These are phyloP conservation scores for Henricia sp. DNA, from an alignment of 53 echinoderm and acorn worm species.

Conservation along the genomic window DNA sequence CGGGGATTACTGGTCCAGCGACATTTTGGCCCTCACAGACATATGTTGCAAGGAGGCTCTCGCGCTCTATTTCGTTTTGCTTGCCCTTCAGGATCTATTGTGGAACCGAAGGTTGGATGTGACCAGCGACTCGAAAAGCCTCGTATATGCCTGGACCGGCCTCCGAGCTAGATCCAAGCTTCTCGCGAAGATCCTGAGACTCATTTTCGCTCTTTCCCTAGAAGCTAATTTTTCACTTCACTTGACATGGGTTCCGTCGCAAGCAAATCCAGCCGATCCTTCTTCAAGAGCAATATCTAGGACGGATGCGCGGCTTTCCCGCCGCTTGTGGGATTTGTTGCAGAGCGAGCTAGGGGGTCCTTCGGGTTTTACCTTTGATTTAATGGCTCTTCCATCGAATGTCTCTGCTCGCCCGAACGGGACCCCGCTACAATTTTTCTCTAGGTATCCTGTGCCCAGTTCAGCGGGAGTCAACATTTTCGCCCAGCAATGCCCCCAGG, in stretches of 20 bases:
- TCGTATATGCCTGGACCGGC: neutral
- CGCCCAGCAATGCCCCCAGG: too few species aligned
- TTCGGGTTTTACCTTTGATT: neutral
- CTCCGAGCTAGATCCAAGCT: neutral
- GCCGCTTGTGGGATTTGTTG: neutral
- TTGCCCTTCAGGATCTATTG: neutral
- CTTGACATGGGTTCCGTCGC: neutral
- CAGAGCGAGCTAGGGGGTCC: neutral
- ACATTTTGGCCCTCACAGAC: neutral
- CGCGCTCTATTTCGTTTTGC: constrained; percentile 19
- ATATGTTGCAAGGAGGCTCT: constrained; percentile 23
- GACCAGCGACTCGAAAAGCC: neutral
- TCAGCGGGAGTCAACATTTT: too few species aligned
- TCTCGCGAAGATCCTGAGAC: neutral
- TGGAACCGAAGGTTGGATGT: constrained; percentile 24
- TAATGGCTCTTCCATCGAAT: too few species aligned
- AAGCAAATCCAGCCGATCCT: constrained; percentile 9
- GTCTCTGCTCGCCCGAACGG: neutral
- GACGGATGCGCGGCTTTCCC: neutral
- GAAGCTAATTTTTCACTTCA: constrained; percentile 15
- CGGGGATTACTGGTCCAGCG: neutral
- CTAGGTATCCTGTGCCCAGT: too few species aligned
- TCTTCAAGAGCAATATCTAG: neutral
- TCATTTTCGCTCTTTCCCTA: too few species aligned
- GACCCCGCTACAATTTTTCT: too few species aligned